Evolutionary conservation across 2,797 vertebrate species (phyloP), one percentile per base, ranked within the genome.

Genomic region (Cirrhinus molitorella): DNA sequence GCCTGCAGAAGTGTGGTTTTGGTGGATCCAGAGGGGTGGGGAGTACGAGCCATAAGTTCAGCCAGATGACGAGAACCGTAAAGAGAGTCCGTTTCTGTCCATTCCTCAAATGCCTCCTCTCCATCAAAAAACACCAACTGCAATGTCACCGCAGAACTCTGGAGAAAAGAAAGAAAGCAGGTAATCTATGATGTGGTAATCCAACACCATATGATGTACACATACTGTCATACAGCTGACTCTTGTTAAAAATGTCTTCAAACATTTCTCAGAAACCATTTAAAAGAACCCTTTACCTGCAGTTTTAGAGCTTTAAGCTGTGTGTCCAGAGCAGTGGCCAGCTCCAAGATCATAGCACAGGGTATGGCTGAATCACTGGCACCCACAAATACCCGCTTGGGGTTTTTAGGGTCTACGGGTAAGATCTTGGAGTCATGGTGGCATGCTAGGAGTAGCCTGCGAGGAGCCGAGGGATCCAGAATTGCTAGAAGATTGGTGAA

Each of bases 91-190:
- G 90, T 93, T 81, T 83, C 91, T 0, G 96, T 97, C 97, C 98
- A 99, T 12, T 95, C 93, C 77, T 91, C 94, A 10, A 99, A 95
- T 0, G 97, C 96, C 87, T 98, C 98, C 85, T 99, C 97, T 0
- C 97, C 98, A 0, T 98, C 98, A 47, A 99, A 94, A 88, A 99
- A 99, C 28, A 97, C 94, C 17, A 99, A 91, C 93, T 99, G 97
- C 16, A 98, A 93, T 1, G 96, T 94, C 78, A 97, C 89, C 0
- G 91, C 92, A 47, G 90, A 87, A 79, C 90, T 94, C 95, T 96
- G 23, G 0, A 19, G 7, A 70, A 28, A 80, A 40, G 16, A 49
- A 14, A 37, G 70, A 11, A 68, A 2, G 61, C 6, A 34, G 55
- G 17, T 43, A 10, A 9, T n/a, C 12, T 17, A 13, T 12, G 2